phyloP scores from a whole-genome alignment of 2,797 vertebrate genomes.

The Cossypha niveicapilla region DNA sequence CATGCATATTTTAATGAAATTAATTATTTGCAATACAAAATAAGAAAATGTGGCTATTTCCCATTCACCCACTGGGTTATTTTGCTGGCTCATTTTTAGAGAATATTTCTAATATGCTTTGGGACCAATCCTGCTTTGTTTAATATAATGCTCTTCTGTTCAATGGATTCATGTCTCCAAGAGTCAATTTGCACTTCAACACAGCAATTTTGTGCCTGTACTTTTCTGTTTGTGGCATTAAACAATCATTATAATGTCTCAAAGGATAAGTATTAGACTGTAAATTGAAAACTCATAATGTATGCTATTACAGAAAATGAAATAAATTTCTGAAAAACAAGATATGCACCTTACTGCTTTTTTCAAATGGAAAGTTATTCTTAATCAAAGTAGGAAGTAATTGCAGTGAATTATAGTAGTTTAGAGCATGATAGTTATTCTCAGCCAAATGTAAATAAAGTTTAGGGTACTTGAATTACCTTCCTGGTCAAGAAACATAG shows the following conservation, averaged over 20 bases:
- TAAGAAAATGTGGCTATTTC: neutral
- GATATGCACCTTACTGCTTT: neutral
- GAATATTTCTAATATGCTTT: neutral
- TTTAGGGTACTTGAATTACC: neutral
- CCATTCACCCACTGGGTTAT: neutral
- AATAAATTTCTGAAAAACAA: slow-evolving; percentile 4
- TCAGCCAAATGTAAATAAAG: neutral
- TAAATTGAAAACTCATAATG: neutral
- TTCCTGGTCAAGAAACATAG: neutral
- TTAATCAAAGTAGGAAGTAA: neutral
- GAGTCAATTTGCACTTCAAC: neutral
- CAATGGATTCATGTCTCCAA: neutral
- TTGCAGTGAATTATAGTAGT: neutral
- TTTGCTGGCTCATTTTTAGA: neutral
- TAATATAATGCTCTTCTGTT: neutral
- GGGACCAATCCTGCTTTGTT: neutral
- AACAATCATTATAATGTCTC: slow-evolving; percentile 7
- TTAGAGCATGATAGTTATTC: neutral
- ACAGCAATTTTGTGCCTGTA: neutral
- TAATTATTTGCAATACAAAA: neutral
- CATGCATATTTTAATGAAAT: neutral
- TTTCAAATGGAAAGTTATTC: neutral
- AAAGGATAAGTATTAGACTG: neutral
- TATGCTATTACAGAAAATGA: neutral
- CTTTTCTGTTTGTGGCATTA: neutral